Percentiles rank a stretch among this genome's conserved stretches.
These are phyloP conservation scores for Rhegmatorhina hoffmannsi DNA, from an alignment of 2,113 vertebrate species.

Conservation along the genomic window DNA sequence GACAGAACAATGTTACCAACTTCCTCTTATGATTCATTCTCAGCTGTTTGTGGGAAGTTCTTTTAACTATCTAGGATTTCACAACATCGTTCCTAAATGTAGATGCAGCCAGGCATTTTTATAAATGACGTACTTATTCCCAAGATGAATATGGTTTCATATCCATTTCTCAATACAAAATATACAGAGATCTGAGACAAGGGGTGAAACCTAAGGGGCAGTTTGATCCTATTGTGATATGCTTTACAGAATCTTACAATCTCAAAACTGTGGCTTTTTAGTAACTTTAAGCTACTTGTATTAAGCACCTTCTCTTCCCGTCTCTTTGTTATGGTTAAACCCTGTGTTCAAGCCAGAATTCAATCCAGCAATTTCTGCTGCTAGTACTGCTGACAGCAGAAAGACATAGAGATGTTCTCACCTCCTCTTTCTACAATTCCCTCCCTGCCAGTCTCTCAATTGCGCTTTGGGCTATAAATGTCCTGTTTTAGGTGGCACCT, in stretches of 20 bases:
- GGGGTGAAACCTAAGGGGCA: neutral
- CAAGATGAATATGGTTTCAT: neutral
- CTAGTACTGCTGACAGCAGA: neutral
- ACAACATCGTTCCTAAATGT: neutral
- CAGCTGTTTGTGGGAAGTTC: neutral
- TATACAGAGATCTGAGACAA: neutral
- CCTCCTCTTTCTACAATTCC: neutral
- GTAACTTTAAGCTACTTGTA: neutral
- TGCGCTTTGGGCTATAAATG: neutral
- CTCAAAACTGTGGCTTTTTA: neutral
- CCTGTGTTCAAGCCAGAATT: neutral
- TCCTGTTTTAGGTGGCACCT: neutral
- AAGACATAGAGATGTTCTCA: neutral
- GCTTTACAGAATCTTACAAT: neutral
- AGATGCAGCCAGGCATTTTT: neutral
- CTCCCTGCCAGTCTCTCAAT: neutral
- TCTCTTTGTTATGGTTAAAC: neutral
- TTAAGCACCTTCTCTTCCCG: neutral
- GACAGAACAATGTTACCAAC: neutral
- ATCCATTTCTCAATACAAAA: neutral
- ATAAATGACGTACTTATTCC: neutral
- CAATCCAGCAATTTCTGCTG: neutral
- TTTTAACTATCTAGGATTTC: slow-evolving; percentile 1
- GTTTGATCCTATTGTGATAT: neutral
- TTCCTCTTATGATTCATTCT: slow-evolving; percentile 15